Base-by-base conservation (phyloP, 2,888 invertebrate genomes). In the Thelaira solivaga region DNA sequence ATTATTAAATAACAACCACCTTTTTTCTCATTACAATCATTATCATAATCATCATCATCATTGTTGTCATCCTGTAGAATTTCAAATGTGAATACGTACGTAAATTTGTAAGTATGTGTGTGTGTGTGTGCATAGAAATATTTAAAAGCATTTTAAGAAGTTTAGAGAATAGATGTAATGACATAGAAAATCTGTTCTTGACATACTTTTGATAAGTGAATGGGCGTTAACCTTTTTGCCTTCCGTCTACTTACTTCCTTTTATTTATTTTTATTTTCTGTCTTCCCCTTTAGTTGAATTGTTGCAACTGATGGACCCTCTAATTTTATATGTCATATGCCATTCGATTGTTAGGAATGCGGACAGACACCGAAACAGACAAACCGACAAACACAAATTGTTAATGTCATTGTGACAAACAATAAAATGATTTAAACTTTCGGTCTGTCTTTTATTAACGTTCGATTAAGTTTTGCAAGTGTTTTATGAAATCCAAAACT, bases 151-250 rank as follows among this genome's bases (percentile, higher is more conserved):
- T 64, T 57, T 68, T 45, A 24, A 18, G 34, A 20, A 55, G 43
- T 18, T n/a, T 39, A 68, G 18, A 47, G 69, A 73, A 69, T 68
- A 31, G 41, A 78, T 78, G 69, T 74, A 74, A 71, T 78, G 78
- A 74, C 65, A 74, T 65, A 78, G 78, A 78, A 74, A 74, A 78
- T 78, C 78, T 78, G 78, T 65, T 78, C 78, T 74, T 78, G 78
- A 78, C 78, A 78, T 78, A 78, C 69, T 78, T 78, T 74, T 74
- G 78, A 74, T 74, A 78, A 78, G 78, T 78, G 78, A 78, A 71
- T 78, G 78, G 78, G 78, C 78, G 78, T 78, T 74, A 74, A 74
- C 74, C 64, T 59, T 77, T 77, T 57, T 71, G 64, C 73, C 64
- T 59, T 74, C 49, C 39, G n/a, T 13, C 29, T 31, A n/a, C 18